Evolutionary conservation across 2,888 invertebrate genomes (phyloP).

Genomic region (Ptycholaimellus sp.): DNA sequence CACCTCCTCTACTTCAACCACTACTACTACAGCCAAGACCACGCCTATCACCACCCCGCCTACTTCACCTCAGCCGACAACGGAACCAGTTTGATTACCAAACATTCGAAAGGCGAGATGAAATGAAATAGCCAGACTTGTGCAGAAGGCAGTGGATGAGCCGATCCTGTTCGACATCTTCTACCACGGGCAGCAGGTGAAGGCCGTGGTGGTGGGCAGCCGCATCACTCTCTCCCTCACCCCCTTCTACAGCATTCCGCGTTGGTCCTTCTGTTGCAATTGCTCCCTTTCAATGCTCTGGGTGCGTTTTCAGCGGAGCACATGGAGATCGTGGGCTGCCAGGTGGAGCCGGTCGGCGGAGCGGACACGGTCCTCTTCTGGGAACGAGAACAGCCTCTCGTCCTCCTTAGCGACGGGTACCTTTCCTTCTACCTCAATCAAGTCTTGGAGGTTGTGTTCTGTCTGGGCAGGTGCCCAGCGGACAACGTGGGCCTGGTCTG

Average conservation of each 20-base stretch:
- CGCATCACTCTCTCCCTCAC: conserved; percentile 21
- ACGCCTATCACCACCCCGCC: conserved; percentile 5
- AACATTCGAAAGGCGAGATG: too few relatives aligned
- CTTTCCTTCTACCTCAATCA: background rate
- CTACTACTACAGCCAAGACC: conserved; percentile 6
- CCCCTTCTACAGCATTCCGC: conserved; percentile 21
- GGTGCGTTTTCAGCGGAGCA: conserved; percentile 13
- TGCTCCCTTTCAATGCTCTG: background rate
- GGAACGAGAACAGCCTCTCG: background rate
- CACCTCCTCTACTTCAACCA: conserved; percentile 2
- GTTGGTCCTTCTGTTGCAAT: conserved; percentile 8
- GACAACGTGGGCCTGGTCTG: conserved; percentile 24
- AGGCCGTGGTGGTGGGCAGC: conserved; percentile 24
- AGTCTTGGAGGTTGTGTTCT: background rate
- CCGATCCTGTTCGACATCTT: conserved; percentile 23
- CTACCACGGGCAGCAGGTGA: conserved; percentile 22
- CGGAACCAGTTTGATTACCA: conserved; percentile 1
- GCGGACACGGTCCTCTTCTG: conserved; percentile 10
- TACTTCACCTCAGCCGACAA: conserved; percentile 6
- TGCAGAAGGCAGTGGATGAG: conserved; percentile 8
- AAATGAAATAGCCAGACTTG: too few relatives aligned
- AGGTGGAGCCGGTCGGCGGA: conserved; percentile 21
- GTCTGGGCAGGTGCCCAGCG: conserved; percentile 14
- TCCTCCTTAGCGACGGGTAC: background rate
- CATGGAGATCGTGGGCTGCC: conserved; percentile 22